phyloP scores from a whole-genome alignment of 2,888 invertebrate species.

The Thalpophila matura region DNA sequence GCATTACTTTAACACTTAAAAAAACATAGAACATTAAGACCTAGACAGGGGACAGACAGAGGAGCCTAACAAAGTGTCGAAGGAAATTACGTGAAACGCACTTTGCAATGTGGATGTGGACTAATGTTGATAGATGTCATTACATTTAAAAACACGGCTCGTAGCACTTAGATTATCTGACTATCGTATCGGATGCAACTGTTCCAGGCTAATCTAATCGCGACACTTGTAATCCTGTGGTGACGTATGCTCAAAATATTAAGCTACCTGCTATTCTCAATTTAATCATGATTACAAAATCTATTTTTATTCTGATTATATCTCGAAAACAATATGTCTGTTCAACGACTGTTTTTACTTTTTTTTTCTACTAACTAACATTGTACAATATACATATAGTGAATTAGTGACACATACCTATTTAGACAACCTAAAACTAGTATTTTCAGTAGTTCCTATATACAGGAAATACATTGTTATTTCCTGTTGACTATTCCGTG shows the following conservation, averaged over 20 bases:
- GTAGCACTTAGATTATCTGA: conserved; percentile 31
- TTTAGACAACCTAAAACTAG: conserved; percentile 26
- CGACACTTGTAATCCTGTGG: conserved; percentile 38
- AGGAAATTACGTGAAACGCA: no score
- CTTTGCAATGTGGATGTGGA: no score
- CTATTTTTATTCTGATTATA: conserved; percentile 1
- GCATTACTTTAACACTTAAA: no score
- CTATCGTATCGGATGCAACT: conserved; percentile 37
- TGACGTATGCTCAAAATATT: conserved; percentile 35
- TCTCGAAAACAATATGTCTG: conserved; percentile 7
- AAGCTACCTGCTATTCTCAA: conserved; percentile 27
- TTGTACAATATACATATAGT: background rate
- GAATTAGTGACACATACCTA: background rate
- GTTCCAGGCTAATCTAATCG: conserved; percentile 51
- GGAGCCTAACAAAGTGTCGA: no score
- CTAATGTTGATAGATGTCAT: conserved; percentile 3
- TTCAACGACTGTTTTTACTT: no score
- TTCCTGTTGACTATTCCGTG: conserved; percentile 37
- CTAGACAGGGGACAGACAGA: no score
- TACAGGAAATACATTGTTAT: conserved; percentile 44
- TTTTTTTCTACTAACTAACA: no score
- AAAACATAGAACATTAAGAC: no score
- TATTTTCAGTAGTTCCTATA: conserved; percentile 35
- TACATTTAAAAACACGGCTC: conserved; percentile 7
- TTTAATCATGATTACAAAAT: background rate